Conservation (phyloP, 2,888 invertebrate species). For the Arrhopalites spinosus region DNA sequence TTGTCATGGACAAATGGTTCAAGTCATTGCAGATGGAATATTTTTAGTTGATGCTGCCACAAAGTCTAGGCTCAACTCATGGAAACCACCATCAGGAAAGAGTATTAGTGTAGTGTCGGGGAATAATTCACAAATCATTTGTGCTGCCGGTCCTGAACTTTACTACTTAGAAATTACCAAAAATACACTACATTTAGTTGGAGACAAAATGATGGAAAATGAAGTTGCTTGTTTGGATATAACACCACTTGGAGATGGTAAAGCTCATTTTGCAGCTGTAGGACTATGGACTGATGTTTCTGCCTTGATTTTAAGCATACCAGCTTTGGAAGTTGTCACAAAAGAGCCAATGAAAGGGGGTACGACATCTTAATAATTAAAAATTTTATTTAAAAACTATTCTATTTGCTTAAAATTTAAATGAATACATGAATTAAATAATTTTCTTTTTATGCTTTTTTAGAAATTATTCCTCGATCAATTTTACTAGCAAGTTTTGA, state of each 20-base stretch:
- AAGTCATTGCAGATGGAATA: slow-evolving; percentile 75
- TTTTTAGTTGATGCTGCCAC: slow-evolving; percentile 72
- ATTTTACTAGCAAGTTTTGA: slow-evolving; percentile 94
- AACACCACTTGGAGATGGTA: slow-evolving; percentile 73
- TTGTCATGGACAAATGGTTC: slow-evolving; percentile 76
- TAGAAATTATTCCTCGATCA: slow-evolving; percentile 95
- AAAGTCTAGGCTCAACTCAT: slow-evolving; percentile 70
- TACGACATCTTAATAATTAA: slow-evolving; percentile 57
- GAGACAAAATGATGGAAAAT: slow-evolving; percentile 77
- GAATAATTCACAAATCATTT: slow-evolving; percentile 77
- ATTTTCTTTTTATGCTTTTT: slow-evolving; percentile 43
- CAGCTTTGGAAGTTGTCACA: slow-evolving; percentile 78
- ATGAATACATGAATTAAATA: too few relatives aligned
- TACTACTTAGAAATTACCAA: slow-evolving; percentile 77
- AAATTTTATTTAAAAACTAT: not conserved
- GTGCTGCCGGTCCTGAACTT: slow-evolving; percentile 86
- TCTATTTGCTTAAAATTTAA: not conserved
- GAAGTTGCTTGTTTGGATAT: slow-evolving; percentile 97
- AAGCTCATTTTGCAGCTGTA: slow-evolving; percentile 80
- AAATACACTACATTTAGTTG: slow-evolving; percentile 68
- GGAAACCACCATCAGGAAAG: slow-evolving; percentile 71
- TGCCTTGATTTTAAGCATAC: slow-evolving; percentile 81
- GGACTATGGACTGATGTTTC: slow-evolving; percentile 98
- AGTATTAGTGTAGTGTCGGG: slow-evolving; percentile 88
- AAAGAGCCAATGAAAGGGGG: slow-evolving; percentile 87